Conservation (phyloP, 2,113 vertebrate species). For the Indicator maculatus region DNA sequence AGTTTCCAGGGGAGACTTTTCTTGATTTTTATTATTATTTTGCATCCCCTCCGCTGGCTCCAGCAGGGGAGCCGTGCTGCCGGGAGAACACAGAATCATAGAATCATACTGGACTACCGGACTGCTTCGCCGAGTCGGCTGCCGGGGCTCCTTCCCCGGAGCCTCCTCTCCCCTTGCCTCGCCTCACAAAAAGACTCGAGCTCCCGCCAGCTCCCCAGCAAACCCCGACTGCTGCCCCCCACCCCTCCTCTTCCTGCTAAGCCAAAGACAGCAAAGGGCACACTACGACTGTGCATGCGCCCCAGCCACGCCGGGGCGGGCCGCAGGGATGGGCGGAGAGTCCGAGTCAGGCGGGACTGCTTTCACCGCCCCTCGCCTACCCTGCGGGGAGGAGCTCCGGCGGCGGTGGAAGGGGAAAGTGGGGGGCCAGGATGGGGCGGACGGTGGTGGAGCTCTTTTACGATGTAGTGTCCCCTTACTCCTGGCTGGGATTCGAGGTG, state of each 20-base stretch:
- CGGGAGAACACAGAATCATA: too few species aligned
- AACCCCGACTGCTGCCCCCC: neutral
- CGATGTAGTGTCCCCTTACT: conserved; percentile 56
- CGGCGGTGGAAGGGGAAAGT: neutral
- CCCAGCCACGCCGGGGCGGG: neutral
- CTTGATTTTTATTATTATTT: too few species aligned
- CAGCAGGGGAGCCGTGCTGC: conserved; percentile 80
- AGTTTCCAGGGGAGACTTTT: too few species aligned
- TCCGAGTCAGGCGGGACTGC: rapidly evolving
- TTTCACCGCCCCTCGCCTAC: neutral
- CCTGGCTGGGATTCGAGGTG: conserved; percentile 62
- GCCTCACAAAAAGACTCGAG: conserved; percentile 13
- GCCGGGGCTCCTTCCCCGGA: conserved; percentile 40
- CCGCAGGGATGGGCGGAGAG: rapidly evolving
- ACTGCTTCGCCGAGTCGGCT: neutral
- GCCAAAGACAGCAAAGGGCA: rapidly evolving
- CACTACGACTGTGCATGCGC: neutral
- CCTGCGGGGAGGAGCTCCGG: neutral
- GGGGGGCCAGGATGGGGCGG: rapidly evolving
- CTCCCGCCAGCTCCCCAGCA: neutral
- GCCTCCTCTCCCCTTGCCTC: neutral
- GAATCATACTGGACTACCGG: conserved; percentile 57
- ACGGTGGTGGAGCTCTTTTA: conserved; percentile 3
- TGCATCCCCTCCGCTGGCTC: conserved; percentile 78
- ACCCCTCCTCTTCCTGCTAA: neutral